Evolutionary conservation across 2,797 vertebrate genomes (phyloP).

Genomic region (Malacoctenus gilli): DNA sequence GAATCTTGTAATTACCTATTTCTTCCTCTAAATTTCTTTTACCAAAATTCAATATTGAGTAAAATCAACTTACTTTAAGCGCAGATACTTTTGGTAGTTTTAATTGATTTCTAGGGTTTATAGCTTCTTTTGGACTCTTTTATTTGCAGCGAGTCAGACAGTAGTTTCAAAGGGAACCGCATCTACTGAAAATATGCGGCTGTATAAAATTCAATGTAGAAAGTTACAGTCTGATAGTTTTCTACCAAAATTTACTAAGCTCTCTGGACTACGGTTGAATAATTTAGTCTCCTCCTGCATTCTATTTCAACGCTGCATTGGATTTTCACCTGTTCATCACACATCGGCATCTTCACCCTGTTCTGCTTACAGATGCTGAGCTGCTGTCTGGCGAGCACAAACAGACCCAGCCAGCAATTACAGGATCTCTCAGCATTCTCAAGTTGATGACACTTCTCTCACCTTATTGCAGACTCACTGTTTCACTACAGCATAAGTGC

Average conservation of each 20-base stretch:
- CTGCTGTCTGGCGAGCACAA: slow-evolving; percentile 27
- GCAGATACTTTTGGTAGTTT: too few species aligned
- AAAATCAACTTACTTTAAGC: too few species aligned
- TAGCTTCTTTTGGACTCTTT: too few species aligned
- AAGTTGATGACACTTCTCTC: neutral
- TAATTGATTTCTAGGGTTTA: too few species aligned
- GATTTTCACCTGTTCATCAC: slow-evolving; percentile 51
- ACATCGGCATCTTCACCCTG: slow-evolving; percentile 38
- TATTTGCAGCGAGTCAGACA: too few species aligned
- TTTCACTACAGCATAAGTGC: neutral
- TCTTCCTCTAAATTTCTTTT: too few species aligned
- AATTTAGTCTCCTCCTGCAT: slow-evolving; percentile 27
- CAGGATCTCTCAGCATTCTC: slow-evolving; percentile 23
- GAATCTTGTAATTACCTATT: too few species aligned
- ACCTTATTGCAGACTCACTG: neutral
- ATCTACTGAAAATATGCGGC: too few species aligned
- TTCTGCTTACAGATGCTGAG: slow-evolving; percentile 33
- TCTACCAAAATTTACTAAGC: neutral
- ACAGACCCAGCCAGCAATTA: slow-evolving; percentile 39
- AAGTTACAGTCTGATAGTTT: too few species aligned
- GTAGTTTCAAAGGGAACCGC: too few species aligned
- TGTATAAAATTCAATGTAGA: too few species aligned
- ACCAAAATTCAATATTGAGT: too few species aligned
- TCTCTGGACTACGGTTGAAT: slow-evolving; percentile 17
- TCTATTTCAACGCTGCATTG: slow-evolving; percentile 37